Conservation (phyloP, 2,113 vertebrate species). For the Tetraodon nigroviridis region DNA sequence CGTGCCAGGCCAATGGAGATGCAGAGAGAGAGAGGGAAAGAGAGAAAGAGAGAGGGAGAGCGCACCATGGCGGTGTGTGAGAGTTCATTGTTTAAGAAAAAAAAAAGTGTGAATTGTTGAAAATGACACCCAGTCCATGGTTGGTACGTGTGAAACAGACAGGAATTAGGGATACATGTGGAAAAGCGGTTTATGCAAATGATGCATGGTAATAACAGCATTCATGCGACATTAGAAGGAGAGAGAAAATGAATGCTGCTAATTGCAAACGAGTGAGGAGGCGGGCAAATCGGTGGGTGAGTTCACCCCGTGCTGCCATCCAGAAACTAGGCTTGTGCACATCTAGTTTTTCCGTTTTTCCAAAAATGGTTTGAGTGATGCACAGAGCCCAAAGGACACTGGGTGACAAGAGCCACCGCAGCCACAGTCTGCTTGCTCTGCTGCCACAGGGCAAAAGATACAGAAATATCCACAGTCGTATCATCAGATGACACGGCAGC, state of each 20-base stretch:
- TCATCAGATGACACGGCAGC: too few species aligned
- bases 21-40: too few species aligned
- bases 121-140: conserved; percentile 39
- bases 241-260: conserved; percentile 41
- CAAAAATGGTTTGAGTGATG: too few species aligned
- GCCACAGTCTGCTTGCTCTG: too few species aligned
- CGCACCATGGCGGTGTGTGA: conserved; percentile 14
- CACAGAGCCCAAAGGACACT: too few species aligned
- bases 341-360: too few species aligned
- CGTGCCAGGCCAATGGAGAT: conserved; percentile 8
- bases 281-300: conserved; percentile 42
- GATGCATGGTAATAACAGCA: conserved; percentile 57
- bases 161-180: conserved; percentile 45
- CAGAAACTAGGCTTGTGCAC: too few species aligned
- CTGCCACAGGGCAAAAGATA: too few species aligned
- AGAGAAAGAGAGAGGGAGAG: too few species aligned
- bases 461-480: too few species aligned
- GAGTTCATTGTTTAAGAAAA: conserved; percentile 32
- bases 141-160: conserved; percentile 22
- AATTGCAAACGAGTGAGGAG: conserved; percentile 52
- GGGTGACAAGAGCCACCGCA: too few species aligned
- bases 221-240: conserved; percentile 46
- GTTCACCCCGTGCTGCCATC: conserved; percentile 11
- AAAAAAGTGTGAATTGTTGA: background rate
- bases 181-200: conserved; percentile 68